A percentile compares a stretch with the other conserved stretches of the same genome.
Evolutionary conservation across 2,888 invertebrate species (phyloP).

Genomic region (Candidula unifasciata): DNA sequence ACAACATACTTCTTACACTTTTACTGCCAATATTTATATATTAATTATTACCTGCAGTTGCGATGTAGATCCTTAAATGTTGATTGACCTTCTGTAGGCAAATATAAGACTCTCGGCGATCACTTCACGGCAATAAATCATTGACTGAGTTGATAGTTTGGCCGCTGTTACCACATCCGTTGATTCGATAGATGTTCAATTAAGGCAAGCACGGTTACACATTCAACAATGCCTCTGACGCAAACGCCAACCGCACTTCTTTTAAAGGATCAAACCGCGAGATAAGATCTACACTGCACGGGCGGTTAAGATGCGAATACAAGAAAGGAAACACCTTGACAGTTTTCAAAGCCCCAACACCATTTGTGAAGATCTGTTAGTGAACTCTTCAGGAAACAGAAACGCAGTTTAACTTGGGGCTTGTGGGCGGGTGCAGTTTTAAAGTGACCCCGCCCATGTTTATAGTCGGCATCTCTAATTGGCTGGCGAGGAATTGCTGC

Average conservation of each 20-base stretch:
- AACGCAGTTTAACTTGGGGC: background rate
- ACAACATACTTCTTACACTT: too few species aligned
- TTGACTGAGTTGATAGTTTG: too few species aligned
- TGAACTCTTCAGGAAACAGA: background rate
- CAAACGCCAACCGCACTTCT: background rate
- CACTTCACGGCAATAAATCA: background rate
- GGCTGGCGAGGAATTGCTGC: constrained; percentile 1
- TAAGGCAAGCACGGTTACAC: background rate
- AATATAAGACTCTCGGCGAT: background rate
- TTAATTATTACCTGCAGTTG: background rate
- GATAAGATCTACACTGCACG: background rate
- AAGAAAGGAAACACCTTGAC: constrained; percentile 14
- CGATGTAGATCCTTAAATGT: background rate
- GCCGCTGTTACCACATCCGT: background rate
- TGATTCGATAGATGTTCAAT: background rate
- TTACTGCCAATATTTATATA: too few species aligned
- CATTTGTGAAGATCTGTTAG: background rate
- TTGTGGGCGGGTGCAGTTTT: background rate
- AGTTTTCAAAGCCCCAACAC: background rate
- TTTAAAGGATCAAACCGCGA: constrained; percentile 7
- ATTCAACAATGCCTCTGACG: constrained; percentile 10
- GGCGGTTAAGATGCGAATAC: background rate
- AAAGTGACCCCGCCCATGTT: background rate
- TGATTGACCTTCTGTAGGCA: background rate
- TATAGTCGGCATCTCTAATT: background rate